A percentile compares a stretch with the other conserved stretches of the same genome.
Evolutionary conservation across 2,888 invertebrate species (phyloP).

Genomic region (Agonopterix heracliana): DNA sequence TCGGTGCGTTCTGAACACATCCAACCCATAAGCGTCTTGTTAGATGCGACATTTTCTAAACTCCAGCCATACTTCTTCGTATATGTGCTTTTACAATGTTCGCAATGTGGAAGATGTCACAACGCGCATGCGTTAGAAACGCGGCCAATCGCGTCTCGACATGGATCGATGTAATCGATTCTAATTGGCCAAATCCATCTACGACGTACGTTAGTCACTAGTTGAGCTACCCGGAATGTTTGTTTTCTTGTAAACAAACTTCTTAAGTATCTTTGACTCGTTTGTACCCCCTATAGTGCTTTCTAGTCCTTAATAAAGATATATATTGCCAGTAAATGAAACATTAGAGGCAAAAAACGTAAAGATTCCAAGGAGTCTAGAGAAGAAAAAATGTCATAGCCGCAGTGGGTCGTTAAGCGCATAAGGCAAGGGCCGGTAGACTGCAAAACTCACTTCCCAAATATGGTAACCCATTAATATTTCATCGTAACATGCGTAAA

Average conservation of each 20-base stretch:
- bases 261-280: too few species aligned
- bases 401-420: constrained; percentile 12
- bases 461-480: constrained; percentile 44
- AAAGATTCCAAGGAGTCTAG: neutral
- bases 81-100: constrained; percentile 12
- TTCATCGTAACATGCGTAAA: constrained; percentile 40
- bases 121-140: constrained; percentile 26
- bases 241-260: constrained; percentile 28
- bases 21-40: neutral
- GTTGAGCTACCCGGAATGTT: constrained; percentile 24
- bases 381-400: constrained; percentile 5
- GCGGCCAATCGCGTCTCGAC: constrained; percentile 24
- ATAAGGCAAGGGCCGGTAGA: constrained; percentile 30
- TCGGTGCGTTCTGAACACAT: constrained; percentile 1
- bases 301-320: too few species aligned
- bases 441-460: constrained; percentile 27
- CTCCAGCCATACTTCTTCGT: constrained; percentile 19
- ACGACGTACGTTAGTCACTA: constrained; percentile 41
- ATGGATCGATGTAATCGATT: constrained; percentile 43
- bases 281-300: too few species aligned
- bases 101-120: constrained; percentile 50
- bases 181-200: constrained; percentile 60
- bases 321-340: too few species aligned
- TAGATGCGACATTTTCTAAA: constrained; percentile 21
- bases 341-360: neutral